Evolutionary conservation across 2,113 vertebrate genomes (phyloP), one percentile per base, ranked within the genome.

Genomic region (Sylvietta virens): DNA sequence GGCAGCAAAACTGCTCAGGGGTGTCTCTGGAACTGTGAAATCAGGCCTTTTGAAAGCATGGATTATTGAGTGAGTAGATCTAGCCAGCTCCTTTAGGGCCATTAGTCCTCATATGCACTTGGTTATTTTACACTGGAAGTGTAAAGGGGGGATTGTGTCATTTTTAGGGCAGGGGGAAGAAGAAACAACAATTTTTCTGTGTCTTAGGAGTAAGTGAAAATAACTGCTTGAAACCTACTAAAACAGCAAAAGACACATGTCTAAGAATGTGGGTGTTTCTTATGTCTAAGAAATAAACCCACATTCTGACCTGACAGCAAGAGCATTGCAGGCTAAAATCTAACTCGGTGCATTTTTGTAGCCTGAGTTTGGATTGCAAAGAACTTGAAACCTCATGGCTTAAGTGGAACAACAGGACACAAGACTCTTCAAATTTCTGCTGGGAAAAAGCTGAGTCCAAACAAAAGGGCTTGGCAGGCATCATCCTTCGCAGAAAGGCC

Each of bases 21-120:
- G 92, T 95, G 92, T 86, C 87, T 95, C 74, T 70, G 84, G n/a
- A 88, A 90, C 82, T 96, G 93, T 92, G 95, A 96, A 96, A 96
- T 93, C 92, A 88, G 90, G 58, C 69, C 76, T 83, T 94, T 92
- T 74, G 88, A 95, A 96, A 95, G 85, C 90, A 33, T 19, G 82
- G 94, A 92, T 97, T 97, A 96, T 90, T 95, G 92, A 94, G 94
- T 88, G 92, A 91, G 90, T 83, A 92, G 94, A 96, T 95, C 79
- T 74, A 81, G 69, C 64, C 48, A 51, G 88, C 93, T 94, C 64
- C 92, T 96, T 93, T 86, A 94, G 90, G 82, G 90, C 82, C 82
- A 86, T 95, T 94, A 94, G 94, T 86, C 80, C 93, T 94, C 77
- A 57, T 70, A 78, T 24, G 48, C 69, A 81, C 88, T 81, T 64